These are phyloP conservation scores for Ditula angustiorana DNA, from an alignment of 2,888 invertebrate genomes.

Conservation along the genomic window DNA sequence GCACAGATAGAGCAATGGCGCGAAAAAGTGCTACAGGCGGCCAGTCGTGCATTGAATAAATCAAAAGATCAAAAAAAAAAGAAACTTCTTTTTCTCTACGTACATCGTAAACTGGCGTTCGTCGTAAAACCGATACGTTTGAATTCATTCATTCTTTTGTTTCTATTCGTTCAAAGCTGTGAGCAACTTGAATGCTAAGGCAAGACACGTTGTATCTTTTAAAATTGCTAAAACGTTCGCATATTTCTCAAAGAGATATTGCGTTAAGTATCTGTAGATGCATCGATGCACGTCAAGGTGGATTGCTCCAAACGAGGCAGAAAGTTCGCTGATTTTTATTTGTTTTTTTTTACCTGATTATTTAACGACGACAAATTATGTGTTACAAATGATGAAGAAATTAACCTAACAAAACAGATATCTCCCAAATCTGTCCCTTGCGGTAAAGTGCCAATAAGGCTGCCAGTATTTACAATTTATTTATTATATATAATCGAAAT, in stretches of 20 bases:
- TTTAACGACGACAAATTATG: too few relatives aligned
- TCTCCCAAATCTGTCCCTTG: too few relatives aligned
- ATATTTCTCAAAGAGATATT: background rate
- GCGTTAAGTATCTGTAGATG: too few relatives aligned
- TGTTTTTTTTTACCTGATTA: too few relatives aligned
- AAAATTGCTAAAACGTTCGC: background rate
- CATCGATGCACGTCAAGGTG: too few relatives aligned
- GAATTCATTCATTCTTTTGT: conserved; percentile 15
- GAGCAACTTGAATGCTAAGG: background rate
- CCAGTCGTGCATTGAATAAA: conserved; percentile 39
- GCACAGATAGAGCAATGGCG: conserved; percentile 26
- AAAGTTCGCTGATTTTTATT: too few relatives aligned
- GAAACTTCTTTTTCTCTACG: conserved; percentile 22
- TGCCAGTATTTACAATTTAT: too few relatives aligned
- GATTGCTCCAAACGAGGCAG: too few relatives aligned
- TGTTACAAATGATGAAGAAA: too few relatives aligned
- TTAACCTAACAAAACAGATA: too few relatives aligned
- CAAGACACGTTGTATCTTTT: background rate
- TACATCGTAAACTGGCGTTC: conserved; percentile 28
- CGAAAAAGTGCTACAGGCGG: conserved; percentile 34
- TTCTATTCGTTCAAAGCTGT: conserved; percentile 16
- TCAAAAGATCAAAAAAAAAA: conserved; percentile 29
- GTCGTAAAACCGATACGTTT: conserved; percentile 32
- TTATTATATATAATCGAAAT: too few relatives aligned
- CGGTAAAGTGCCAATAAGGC: too few relatives aligned